Base-by-base conservation (phyloP, 2,797 vertebrate species). In the Aeoliscus strigatus region DNA sequence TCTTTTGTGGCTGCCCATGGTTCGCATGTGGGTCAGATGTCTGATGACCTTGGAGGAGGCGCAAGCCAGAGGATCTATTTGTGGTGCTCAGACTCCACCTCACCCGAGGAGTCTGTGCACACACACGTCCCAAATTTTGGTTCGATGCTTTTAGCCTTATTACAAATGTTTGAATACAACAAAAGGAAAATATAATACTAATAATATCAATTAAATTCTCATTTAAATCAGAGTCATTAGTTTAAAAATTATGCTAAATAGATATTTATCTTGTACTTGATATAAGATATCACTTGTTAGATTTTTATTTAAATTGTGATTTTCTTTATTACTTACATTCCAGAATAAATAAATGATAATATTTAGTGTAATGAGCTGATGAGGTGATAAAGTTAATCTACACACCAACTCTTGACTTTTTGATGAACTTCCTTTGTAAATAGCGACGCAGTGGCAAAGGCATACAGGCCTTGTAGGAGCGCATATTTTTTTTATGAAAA, bases 31-130 rank as follows among this genome's bases (percentile, higher is more conserved):
- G 70, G 70, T 79, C 66, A 55, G 23, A 56, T 52, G 67, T 66
- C 64, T 61, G 65, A 63, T 77, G 75, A 74, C 70, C 71, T 70
- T 42, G 30, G 25, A 72, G 37, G 38, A n/a, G n/a, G 63, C 58
- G 21, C 68, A 51, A 66, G 53, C 73, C 63, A 50, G 36, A 38
- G 39, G 45, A 51, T 33, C 64, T 47, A 55, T 60, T 53, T 61
- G 49, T 64, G 66, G 66, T 47, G 48, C 31, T 13, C 38, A 14
- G 43, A 45, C 66, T 59, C 54, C 51, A 43, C 42, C 51, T 71
- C 53, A 24, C n/a, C 36, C 30, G 44, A 1, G 37, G 35, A 56
- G 53, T 33, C 42, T 18, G 29, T 4, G 26, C 16, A 31, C 30
- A 30, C 28, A 11, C 8, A 32, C 18, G n/a, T 49, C 30, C 51